A percentile compares a stretch with the other conserved stretches of the same genome.
Conservation (phyloP, 2,888 invertebrate genomes). For the Girardia tigrina region DNA sequence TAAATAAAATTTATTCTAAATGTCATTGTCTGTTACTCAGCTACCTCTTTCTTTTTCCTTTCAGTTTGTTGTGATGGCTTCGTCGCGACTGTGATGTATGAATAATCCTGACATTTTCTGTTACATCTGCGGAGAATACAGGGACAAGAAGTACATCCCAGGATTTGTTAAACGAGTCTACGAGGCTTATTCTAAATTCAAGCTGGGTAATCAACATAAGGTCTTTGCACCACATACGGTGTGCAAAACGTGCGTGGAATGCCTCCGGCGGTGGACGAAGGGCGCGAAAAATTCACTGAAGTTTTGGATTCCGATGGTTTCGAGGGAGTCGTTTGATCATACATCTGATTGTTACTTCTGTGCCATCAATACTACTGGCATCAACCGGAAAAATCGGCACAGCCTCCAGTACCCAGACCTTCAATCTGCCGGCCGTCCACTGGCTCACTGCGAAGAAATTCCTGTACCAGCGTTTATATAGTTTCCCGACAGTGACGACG, state of each 20-base stretch:
- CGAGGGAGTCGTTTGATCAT: neutral
- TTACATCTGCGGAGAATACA: conserved; percentile 23
- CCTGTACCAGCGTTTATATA: too few relatives aligned
- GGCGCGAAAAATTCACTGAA: neutral
- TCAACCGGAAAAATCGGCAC: conserved; percentile 13
- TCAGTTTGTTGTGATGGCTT: too few relatives aligned
- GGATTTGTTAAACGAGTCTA: too few relatives aligned
- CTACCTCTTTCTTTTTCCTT: too few relatives aligned
- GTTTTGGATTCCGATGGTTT: conserved; percentile 26
- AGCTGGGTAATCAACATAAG: too few relatives aligned
- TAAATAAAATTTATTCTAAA: too few relatives aligned
- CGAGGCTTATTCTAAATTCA: too few relatives aligned
- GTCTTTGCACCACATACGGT: conserved; percentile 15
- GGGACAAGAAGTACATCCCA: neutral
- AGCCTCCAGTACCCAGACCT: conserved; percentile 2
- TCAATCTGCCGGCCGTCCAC: neutral
- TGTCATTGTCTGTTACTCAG: too few relatives aligned
- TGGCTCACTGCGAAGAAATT: conserved; percentile 24
- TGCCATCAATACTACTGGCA: neutral
- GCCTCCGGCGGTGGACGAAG: too few relatives aligned
- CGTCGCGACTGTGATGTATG: neutral
- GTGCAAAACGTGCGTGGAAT: conserved; percentile 30
- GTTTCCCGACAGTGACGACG: too few relatives aligned
- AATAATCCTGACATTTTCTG: conserved; percentile 17
- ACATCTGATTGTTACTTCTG: conserved; percentile 24